Conservation (phyloP, 2,113 vertebrate genomes). For the Lucifuga dentata region DNA sequence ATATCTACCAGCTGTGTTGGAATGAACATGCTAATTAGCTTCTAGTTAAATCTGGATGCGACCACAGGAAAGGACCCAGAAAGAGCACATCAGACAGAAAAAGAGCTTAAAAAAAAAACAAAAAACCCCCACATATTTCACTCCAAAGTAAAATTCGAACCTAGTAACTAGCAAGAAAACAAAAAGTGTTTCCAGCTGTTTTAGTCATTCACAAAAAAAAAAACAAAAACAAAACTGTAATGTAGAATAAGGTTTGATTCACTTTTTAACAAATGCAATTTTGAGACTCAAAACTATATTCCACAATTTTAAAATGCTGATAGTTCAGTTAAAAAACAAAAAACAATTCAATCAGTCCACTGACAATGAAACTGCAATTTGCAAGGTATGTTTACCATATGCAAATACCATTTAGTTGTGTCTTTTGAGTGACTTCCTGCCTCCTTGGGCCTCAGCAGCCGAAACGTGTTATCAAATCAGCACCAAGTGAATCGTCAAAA, state of each 20-base stretch:
- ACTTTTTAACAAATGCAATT: too few species aligned
- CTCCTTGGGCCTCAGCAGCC: conserved; percentile 18
- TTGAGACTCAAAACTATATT: too few species aligned
- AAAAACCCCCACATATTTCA: too few species aligned
- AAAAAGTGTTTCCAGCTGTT: too few species aligned
- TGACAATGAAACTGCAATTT: conserved; percentile 4
- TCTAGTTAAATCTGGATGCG: conserved; percentile 32
- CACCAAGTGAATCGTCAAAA: conserved; percentile 68
- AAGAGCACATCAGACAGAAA: background rate
- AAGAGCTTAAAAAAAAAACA: conserved; percentile 19
- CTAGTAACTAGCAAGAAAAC: too few species aligned
- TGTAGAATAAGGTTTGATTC: too few species aligned
- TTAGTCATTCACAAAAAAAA: too few species aligned
- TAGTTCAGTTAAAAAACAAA: background rate
- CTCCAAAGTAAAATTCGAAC: too few species aligned
- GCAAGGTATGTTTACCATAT: conserved; percentile 26
- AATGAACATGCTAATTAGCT: conserved; percentile 15
- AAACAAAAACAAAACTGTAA: too few species aligned
- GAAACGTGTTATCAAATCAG: conserved; percentile 45
- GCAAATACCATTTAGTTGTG: conserved; percentile 32
- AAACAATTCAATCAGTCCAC: background rate
- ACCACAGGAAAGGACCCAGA: conserved; percentile 20
- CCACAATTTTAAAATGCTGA: background rate
- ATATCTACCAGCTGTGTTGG: conserved; percentile 15
- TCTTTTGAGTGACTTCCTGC: conserved; percentile 57